These are phyloP conservation scores for Drosophila lowei DNA, from an alignment of 1,140 invertebrate genomes.

Conservation along the genomic window DNA sequence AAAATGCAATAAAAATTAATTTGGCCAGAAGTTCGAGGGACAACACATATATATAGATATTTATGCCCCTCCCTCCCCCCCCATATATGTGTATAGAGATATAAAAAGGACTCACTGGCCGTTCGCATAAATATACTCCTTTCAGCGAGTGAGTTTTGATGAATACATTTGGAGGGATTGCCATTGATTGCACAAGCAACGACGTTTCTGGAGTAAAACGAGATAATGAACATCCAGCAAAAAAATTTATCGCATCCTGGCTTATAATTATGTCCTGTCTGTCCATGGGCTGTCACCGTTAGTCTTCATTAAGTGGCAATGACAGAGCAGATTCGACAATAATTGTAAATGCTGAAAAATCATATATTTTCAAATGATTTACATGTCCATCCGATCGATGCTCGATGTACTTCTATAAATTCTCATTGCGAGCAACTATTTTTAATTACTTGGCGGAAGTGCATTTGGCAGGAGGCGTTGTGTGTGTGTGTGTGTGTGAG, in stretches of 20 bases:
- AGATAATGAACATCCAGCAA: neutral
- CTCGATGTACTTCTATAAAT: neutral
- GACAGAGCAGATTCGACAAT: constrained; percentile 7
- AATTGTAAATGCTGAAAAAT: constrained; percentile 11
- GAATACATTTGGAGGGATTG: too few species aligned
- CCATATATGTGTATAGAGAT: too few species aligned
- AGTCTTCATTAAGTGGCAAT: constrained; percentile 23
- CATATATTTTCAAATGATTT: constrained; percentile 23
- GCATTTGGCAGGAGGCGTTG: neutral
- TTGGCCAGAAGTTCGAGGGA: neutral
- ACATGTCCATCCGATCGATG: constrained; percentile 6
- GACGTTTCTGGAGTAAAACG: neutral
- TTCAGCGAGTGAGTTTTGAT: too few species aligned
- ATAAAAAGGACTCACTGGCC: too few species aligned
- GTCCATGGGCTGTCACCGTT: constrained; percentile 10
- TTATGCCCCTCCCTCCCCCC: too few species aligned
- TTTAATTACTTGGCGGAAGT: constrained; percentile 25
- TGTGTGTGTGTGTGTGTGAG: too few species aligned
- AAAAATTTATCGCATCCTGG: constrained; percentile 3
- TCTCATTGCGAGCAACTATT: neutral
- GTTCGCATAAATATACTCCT: too few species aligned
- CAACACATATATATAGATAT: too few species aligned
- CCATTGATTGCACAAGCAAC: too few species aligned
- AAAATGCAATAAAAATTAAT: constrained; percentile 5
- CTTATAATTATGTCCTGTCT: constrained; percentile 12